Conservation (phyloP, 30 jellyfish, hydroid and myxozoan species). For the Rhopilema esculentum region DNA sequence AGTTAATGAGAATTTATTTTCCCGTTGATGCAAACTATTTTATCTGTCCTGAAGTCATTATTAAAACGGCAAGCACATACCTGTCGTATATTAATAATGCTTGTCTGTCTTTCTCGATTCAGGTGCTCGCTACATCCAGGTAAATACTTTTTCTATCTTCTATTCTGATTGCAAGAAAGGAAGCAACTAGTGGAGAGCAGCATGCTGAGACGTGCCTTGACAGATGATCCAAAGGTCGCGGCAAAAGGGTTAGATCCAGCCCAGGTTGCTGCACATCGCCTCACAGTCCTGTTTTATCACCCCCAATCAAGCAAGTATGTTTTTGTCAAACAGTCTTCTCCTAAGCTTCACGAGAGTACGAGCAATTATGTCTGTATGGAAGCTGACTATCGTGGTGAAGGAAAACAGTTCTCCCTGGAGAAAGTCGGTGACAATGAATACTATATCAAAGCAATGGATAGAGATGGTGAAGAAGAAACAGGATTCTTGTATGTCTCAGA, state of each 20-base stretch:
- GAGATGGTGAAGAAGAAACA: background rate
- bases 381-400: slow-evolving; percentile 16
- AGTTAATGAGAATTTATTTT: too few species aligned
- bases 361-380: slow-evolving; percentile 18
- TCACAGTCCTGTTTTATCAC: background rate
- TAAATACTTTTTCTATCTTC: too few species aligned
- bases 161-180: too few species aligned
- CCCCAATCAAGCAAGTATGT: slow-evolving; percentile 12
- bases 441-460: slow-evolving; percentile 11
- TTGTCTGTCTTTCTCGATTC: background rate
- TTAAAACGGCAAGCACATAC: too few species aligned
- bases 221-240: background rate
- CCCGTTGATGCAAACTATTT: too few species aligned
- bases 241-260: slow-evolving; percentile 19
- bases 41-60: too few species aligned
- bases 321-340: background rate
- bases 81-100: too few species aligned
- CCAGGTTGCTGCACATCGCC: slow-evolving; percentile 2
- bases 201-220: background rate
- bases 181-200: too few species aligned
- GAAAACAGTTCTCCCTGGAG: slow-evolving; percentile 10
- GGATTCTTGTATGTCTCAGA: slow-evolving; percentile 27
- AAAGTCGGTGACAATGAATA: slow-evolving; percentile 1
- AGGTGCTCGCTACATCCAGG: background rate
- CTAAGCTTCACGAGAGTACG: background rate